Conservation (phyloP, 1,140 invertebrate genomes). For the Meloidogyne floridensis region DNA sequence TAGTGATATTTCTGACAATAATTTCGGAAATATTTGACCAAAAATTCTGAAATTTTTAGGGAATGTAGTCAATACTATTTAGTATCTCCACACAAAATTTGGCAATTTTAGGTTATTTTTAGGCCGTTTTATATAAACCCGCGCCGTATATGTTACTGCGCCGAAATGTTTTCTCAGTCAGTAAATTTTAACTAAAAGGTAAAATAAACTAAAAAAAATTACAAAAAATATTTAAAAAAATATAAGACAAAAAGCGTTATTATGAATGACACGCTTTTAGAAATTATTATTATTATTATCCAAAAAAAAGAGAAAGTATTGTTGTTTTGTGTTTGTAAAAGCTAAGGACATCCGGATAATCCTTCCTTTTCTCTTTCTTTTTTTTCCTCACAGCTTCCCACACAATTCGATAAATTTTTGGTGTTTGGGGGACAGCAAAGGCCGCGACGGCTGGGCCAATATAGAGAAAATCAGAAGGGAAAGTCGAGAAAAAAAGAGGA, state of each 20-base stretch:
- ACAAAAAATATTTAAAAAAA: neutral
- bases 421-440: neutral
- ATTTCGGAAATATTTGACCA: neutral
- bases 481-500: neutral
- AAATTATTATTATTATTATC: neutral
- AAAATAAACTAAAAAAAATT: neutral
- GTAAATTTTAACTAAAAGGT: no score
- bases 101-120: neutral
- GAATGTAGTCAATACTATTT: neutral
- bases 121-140: neutral
- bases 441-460: neutral
- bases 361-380: neutral
- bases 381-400: neutral
- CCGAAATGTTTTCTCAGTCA: no score
- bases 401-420: slow-evolving; percentile 9
- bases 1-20: neutral
- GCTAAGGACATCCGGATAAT: slow-evolving; percentile 1
- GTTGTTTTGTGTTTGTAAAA: neutral
- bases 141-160: no score
- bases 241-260: neutral
- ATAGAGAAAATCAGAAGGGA: neutral
- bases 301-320: neutral
- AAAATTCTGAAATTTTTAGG: neutral
- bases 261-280: neutral
- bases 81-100: neutral